A percentile compares a stretch with the other conserved stretches of the same genome.
Evolutionary conservation across 2,888 invertebrate genomes (phyloP).

Genomic region (Chydorus sphaericus): DNA sequence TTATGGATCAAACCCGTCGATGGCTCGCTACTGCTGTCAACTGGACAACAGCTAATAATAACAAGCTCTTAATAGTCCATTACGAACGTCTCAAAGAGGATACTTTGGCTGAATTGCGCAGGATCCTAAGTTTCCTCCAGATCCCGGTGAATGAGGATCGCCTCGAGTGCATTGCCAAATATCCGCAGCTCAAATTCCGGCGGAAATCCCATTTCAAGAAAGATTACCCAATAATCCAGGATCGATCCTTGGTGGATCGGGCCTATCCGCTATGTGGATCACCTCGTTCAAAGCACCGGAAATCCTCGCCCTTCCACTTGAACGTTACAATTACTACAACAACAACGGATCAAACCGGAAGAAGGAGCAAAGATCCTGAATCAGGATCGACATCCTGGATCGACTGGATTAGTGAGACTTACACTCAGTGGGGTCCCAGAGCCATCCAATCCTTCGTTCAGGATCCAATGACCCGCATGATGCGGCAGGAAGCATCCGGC

Average conservation of each 20-base stretch:
- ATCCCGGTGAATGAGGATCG: slow-evolving; percentile 22
- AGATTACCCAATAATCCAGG: neutral
- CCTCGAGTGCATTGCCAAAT: slow-evolving; percentile 22
- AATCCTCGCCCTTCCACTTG: neutral
- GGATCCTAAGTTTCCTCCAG: slow-evolving; percentile 23
- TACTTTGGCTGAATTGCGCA: slow-evolving; percentile 19
- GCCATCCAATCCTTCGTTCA: neutral
- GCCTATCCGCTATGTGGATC: slow-evolving; percentile 2
- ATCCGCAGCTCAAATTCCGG: slow-evolving; percentile 6
- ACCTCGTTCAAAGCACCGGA: neutral
- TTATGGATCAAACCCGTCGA: slow-evolving; percentile 20
- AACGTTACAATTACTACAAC: slow-evolving; percentile 6
- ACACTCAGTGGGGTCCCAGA: neutral
- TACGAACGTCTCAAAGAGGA: slow-evolving; percentile 22
- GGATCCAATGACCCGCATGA: neutral
- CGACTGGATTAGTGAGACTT: neutral
- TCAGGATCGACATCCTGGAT: neutral
- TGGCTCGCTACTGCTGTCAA: slow-evolving; percentile 22
- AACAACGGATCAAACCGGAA: neutral
- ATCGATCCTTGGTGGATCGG: neutral
- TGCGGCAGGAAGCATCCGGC: neutral
- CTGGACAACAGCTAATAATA: slow-evolving; percentile 21
- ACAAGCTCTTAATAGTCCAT: slow-evolving; percentile 20
- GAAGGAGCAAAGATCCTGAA: neutral
- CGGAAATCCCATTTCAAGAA: neutral